Base-by-base conservation (phyloP, 2,888 invertebrate genomes). In the Bursaphelenchus okinawaensis region DNA sequence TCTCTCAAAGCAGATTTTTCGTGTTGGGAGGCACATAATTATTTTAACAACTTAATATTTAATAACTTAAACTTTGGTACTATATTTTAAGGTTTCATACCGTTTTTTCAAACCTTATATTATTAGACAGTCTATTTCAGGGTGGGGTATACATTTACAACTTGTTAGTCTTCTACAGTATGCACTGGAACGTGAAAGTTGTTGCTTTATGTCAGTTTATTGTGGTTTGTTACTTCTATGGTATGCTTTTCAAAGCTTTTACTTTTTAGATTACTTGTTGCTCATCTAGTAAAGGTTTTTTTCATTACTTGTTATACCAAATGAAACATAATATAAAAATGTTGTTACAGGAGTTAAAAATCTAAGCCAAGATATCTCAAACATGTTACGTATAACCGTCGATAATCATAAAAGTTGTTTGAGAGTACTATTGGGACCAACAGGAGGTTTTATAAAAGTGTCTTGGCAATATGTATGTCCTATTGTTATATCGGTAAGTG, bases 121-220 rank as follows among this genome's bases (percentile, higher is more conserved):
- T 23, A n/a, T n/a, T n/a, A n/a, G n/a, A n/a, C n/a, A n/a, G n/a
- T n/a, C n/a, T n/a, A n/a, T 24, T 64, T 66, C 40, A 64, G 64
- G 50, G 64, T 52, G 64, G 64, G 9, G 64, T 64, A n/a, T 64
- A 64, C 23, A 65, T 64, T 22, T 64, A 64, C 64, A 64, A 64
- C 29, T 52, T 64, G 16, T 64, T 64, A 12, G 64, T 64, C 20
- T 29, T 29, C 31, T 64, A 64, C 20, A 28, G 28, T 24, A 64
- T 64, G 64, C 65, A 64, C 12, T 64, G 64, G 64, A 64, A 64
- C 16, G 27, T 64, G 22, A 64, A 65, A 54, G 51, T 64, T 24
- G 50, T 64, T 40, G 64, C 64, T 0, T 24, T 64, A 27, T 65
- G 31, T 29, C 64, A 64, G 64, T 64, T 64, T 66, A n/a, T 24